Conservation (phyloP, 2,113 vertebrate genomes). For the Triplophysa tibetana region DNA sequence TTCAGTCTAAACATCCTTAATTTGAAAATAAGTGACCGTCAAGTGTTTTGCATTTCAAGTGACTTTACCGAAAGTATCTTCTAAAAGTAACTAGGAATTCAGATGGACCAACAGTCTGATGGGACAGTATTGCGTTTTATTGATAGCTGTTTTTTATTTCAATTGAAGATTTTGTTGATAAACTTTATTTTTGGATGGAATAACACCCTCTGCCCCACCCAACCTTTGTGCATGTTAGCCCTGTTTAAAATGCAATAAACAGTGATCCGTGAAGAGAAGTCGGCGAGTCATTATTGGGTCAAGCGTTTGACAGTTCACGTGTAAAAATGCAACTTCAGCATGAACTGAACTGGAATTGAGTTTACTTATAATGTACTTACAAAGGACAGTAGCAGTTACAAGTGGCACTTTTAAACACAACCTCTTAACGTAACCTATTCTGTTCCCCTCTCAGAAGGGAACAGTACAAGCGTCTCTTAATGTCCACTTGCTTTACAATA, state of each 20-base stretch:
- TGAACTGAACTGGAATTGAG: too few species aligned
- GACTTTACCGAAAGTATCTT: constrained; percentile 89
- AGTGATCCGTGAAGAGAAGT: constrained; percentile 44
- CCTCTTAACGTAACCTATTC: neutral
- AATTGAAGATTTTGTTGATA: constrained; percentile 38
- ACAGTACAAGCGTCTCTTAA: neutral
- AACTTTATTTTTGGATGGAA: constrained; percentile 60
- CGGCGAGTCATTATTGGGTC: neutral
- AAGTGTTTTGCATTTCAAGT: constrained; percentile 88
- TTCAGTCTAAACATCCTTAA: neutral
- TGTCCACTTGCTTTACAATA: neutral
- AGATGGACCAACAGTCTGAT: constrained; percentile 58
- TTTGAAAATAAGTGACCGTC: constrained; percentile 72
- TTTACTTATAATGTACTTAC: too few species aligned
- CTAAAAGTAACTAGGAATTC: constrained; percentile 63
- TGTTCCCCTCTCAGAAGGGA: neutral
- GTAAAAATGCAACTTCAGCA: too few species aligned
- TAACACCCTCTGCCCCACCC: constrained; percentile 47
- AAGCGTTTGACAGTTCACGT: neutral
- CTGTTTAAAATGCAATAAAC: constrained; percentile 78
- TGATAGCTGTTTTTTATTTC: constrained; percentile 57
- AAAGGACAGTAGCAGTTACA: neutral
- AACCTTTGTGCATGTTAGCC: constrained; percentile 74
- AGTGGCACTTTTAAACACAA: neutral
- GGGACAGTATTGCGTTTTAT: constrained; percentile 64